A percentile compares a stretch with the other conserved stretches of the same genome.
phyloP scores from a whole-genome alignment of 2,888 invertebrate genomes.

The Willowsia nigromaculata region DNA sequence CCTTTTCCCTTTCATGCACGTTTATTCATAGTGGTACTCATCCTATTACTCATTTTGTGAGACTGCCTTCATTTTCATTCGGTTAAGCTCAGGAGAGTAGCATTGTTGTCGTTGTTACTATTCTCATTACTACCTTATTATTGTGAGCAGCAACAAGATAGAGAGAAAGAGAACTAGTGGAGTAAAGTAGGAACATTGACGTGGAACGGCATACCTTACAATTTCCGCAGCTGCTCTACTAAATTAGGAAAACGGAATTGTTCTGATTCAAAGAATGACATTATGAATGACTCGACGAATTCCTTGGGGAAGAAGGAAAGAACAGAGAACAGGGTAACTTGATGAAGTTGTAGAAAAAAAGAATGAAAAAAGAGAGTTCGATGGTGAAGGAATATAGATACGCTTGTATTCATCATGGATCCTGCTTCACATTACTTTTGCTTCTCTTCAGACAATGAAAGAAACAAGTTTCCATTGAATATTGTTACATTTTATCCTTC shows the following conservation, averaged over 20 bases:
- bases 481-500: slow-evolving; percentile 8
- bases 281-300: slow-evolving; percentile 61
- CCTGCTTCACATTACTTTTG: background rate
- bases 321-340: slow-evolving; percentile 8
- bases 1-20: background rate
- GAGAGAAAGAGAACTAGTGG: background rate
- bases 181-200: background rate
- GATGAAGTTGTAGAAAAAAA: slow-evolving; percentile 2
- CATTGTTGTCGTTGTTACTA: slow-evolving; percentile 24
- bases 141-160: background rate
- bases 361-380: background rate
- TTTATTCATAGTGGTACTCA: background rate
- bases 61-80: slow-evolving; percentile 6
- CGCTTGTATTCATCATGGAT: background rate
- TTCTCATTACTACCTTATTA: slow-evolving; percentile 21
- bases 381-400: background rate
- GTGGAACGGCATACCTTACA: slow-evolving; percentile 11
- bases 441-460: background rate
- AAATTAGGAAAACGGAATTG: slow-evolving; percentile 46
- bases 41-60: background rate
- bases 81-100: background rate
- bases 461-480: slow-evolving; percentile 5
- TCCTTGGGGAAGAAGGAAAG: slow-evolving; percentile 50
- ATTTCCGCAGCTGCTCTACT: slow-evolving; percentile 15
- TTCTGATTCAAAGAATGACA: slow-evolving; percentile 66